These are phyloP conservation scores for Melanotaenia duboulayi DNA, from an alignment of 2,113 vertebrate genomes.

Conservation along the genomic window DNA sequence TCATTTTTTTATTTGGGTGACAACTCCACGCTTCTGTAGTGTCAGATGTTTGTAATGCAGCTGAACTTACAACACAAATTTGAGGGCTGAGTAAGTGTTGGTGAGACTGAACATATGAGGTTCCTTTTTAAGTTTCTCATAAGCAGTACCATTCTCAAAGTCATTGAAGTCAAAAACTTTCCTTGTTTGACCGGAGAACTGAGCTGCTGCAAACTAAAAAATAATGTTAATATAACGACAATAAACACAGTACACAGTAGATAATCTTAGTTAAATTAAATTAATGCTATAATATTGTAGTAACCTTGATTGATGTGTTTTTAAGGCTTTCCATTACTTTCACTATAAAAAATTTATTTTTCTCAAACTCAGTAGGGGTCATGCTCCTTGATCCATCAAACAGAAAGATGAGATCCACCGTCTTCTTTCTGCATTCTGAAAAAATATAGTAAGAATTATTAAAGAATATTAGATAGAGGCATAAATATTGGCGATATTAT, in stretches of 20 bases:
- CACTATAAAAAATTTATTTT: constrained; percentile 83
- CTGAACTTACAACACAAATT: constrained; percentile 80
- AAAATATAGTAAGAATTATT: background rate
- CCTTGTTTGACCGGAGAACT: constrained; percentile 46
- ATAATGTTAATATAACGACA: background rate
- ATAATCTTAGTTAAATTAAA: background rate
- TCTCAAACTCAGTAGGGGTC: constrained; percentile 50
- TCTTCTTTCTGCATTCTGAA: constrained; percentile 83
- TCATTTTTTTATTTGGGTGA: too few species aligned
- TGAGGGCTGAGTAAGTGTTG: constrained; percentile 80
- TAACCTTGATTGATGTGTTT: constrained; percentile 83
- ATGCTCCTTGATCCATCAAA: constrained; percentile 87
- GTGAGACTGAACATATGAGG: constrained; percentile 55
- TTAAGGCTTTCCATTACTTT: constrained; percentile 78
- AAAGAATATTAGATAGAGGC: background rate
- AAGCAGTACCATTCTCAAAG: constrained; percentile 49
- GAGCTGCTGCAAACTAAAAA: constrained; percentile 86
- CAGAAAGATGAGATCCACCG: constrained; percentile 86
- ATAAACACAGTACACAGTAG: background rate
- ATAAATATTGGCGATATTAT: background rate
- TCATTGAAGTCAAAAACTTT: constrained; percentile 84
- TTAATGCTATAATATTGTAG: background rate
- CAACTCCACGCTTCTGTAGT: too few species aligned
- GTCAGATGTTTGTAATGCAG: background rate
- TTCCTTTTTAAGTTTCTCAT: constrained; percentile 45